phyloP scores from a whole-genome alignment of 2,113 vertebrate species.

The Gopherus evgoodei region DNA sequence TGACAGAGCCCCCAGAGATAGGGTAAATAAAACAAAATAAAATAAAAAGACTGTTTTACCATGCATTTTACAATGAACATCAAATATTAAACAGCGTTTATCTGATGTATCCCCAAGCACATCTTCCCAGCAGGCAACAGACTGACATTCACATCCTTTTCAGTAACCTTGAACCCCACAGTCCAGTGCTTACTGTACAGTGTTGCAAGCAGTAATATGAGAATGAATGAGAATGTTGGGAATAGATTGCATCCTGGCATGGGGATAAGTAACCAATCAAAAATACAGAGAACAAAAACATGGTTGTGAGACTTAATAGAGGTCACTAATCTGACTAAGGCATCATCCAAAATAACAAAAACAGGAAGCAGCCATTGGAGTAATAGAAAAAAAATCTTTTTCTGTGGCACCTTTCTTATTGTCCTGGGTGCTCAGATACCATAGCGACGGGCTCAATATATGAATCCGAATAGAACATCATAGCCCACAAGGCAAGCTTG shows the following conservation, averaged over 20 bases:
- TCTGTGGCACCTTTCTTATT: not conserved
- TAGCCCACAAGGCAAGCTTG: not conserved
- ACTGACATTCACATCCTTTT: not conserved
- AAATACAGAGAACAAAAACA: fast-evolving
- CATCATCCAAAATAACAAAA: not conserved
- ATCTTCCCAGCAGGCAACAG: not conserved
- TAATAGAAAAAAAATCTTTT: not conserved
- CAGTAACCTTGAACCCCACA: not conserved
- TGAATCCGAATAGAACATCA: not conserved
- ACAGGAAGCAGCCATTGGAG: too few species aligned
- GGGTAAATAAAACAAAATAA: slow-evolving; percentile 30
- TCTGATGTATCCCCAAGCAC: not conserved
- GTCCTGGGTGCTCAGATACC: too few species aligned
- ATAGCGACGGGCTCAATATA: not conserved
- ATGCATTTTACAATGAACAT: fast-evolving
- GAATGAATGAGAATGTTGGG: not conserved
- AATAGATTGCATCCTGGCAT: fast-evolving
- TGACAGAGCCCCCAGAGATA: slow-evolving; percentile 50
- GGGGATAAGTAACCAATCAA: not conserved
- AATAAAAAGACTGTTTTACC: slow-evolving; percentile 28
- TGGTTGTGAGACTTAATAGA: fast-evolving
- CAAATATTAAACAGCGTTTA: slow-evolving; percentile 1
- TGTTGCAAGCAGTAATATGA: fast-evolving
- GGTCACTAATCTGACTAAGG: not conserved
- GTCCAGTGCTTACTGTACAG: fast-evolving